Percentiles rank a stretch among this genome's conserved stretches.
phyloP scores from a whole-genome alignment of 2,113 vertebrate genomes.

The Mustelus asterias region DNA sequence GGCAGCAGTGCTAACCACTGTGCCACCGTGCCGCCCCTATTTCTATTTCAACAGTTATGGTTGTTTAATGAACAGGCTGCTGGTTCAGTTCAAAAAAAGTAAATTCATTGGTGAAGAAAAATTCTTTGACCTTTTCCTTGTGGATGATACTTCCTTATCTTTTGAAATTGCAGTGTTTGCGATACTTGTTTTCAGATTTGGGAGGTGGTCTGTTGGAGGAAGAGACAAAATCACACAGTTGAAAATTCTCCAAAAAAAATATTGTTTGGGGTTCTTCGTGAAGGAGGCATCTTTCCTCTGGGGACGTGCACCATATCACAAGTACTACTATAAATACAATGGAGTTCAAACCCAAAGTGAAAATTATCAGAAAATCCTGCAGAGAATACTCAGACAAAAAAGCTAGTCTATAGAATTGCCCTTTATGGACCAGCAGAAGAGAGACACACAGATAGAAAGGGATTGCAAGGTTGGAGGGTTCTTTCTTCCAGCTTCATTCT shows the following conservation, averaged over 20 bases:
- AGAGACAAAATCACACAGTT: neutral
- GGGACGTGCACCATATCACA: neutral
- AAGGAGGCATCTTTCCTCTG: neutral
- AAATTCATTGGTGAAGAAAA: neutral
- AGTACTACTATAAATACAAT: neutral
- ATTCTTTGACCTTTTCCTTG: neutral
- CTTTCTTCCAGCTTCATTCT: neutral
- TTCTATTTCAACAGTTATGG: no score
- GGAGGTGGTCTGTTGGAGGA: neutral
- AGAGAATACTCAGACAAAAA: neutral
- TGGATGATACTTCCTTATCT: neutral
- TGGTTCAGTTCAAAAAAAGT: neutral
- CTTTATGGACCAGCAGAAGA: neutral
- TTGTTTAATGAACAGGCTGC: neutral
- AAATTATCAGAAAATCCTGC: neutral
- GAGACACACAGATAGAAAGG: neutral
- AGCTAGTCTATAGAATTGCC: neutral
- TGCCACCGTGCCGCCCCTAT: no score
- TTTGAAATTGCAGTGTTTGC: neutral
- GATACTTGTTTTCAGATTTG: neutral
- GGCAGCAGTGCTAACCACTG: no score
- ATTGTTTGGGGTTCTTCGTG: neutral
- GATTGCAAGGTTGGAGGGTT: neutral
- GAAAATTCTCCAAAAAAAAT: neutral
- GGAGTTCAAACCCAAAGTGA: neutral